Percentiles rank a stretch among this genome's conserved stretches.
phyloP scores from a whole-genome alignment of 2,113 vertebrate species.

The Neopipo cinnamomea region DNA sequence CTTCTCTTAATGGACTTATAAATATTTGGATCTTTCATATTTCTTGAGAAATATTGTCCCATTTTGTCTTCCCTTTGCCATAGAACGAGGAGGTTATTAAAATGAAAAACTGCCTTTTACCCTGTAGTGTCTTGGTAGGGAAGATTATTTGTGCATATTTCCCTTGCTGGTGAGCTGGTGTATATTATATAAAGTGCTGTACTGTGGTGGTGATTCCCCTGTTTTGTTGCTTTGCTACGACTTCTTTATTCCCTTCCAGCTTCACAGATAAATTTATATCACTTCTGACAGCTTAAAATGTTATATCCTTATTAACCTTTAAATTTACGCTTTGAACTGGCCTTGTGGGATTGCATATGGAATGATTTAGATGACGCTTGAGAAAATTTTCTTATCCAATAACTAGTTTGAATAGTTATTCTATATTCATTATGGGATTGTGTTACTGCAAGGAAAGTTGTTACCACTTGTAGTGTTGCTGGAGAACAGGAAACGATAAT shows the following conservation, averaged over 20 bases:
- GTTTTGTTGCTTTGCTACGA: slow-evolving; percentile 34
- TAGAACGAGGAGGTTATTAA: slow-evolving; percentile 33
- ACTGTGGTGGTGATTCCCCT: neutral
- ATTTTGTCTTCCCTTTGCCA: slow-evolving; percentile 31
- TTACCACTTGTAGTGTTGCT: slow-evolving; percentile 52
- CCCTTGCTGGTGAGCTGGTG: slow-evolving; percentile 20
- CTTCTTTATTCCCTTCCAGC: slow-evolving; percentile 61
- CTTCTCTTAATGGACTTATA: slow-evolving; percentile 41
- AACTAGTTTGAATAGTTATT: slow-evolving; percentile 65
- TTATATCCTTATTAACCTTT: slow-evolving; percentile 81
- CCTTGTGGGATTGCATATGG: slow-evolving; percentile 75
- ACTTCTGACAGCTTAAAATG: slow-evolving; percentile 75
- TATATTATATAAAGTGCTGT: neutral
- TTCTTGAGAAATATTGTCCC: slow-evolving; percentile 32
- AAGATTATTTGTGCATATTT: slow-evolving; percentile 55
- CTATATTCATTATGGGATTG: slow-evolving; percentile 67
- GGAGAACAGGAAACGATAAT: slow-evolving; percentile 35
- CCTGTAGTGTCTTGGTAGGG: slow-evolving; percentile 4
- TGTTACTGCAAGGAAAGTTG: slow-evolving; percentile 62
- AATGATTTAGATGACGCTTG: slow-evolving; percentile 74
- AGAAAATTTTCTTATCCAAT: slow-evolving; percentile 70
- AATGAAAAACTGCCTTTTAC: slow-evolving; percentile 61
- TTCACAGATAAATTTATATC: slow-evolving; percentile 69
- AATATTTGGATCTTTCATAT: slow-evolving; percentile 54
- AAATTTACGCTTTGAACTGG: slow-evolving; percentile 74